Evolutionary conservation across 2,888 invertebrate species (phyloP), one percentile per base, ranked within the genome.

Genomic region (Scaptomyza tumidula): DNA sequence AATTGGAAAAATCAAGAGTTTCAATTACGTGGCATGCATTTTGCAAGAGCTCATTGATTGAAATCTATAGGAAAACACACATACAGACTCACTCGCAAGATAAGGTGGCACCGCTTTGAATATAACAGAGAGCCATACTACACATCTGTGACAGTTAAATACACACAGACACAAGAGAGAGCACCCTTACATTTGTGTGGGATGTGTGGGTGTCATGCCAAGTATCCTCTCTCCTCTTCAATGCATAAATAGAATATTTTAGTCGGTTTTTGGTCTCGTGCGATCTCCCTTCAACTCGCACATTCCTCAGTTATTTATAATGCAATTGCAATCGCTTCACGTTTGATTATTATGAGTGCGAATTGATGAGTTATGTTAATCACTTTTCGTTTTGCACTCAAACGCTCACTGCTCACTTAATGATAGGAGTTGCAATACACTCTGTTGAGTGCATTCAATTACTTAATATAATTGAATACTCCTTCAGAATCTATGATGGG

Each of bases 1-100:
- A 84, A 86, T 76, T 76, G 74, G 59, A 71, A 80, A 80, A 73
- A 80, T 83, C 73, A 75, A 80, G 81, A 60, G 81, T 74, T 80
- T 78, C 81, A 85, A 78, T 81, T 81, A 74, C 78, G 76, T 80
- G 75, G 58, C 71, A 45, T 45, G 75, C 67, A 80, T 80, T 80
- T 80, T 64, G 71, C 71, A 69, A 78, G 62, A 44, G 19, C 58
- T 48, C 45, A 62, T 71, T 62, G 73, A 70, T 78, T 56, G 63
- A 78, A 68, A 73, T 69, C 73, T 48, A 71, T 67, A 54, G 39
- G 63, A 6, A 41, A 35, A 46, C 1, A 24, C 3, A 16, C 39
- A 39, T 39, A 14, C 9, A 41, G 3, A 16, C 24, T 24, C 9
- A 16, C 24, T 24, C 9, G 9, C 39, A 39, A 39, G 39, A 16